Conservation (phyloP, 2,113 vertebrate genomes). For the Oncorhynchus keta region DNA sequence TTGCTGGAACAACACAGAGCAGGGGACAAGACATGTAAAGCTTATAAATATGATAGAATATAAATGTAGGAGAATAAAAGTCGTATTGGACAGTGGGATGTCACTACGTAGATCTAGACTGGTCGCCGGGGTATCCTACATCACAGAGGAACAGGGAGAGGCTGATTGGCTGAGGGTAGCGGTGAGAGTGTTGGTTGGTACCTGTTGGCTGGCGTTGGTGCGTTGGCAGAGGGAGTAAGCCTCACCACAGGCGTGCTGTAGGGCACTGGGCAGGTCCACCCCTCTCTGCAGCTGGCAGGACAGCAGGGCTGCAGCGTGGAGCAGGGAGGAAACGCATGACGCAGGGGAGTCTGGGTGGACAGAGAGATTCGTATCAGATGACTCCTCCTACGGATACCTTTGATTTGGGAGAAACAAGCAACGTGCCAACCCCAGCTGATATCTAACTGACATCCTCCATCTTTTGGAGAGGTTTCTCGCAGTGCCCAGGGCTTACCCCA, state of each 20-base stretch:
- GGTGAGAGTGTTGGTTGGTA: constrained; percentile 49
- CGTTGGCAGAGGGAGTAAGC: constrained; percentile 84
- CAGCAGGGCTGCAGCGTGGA: constrained; percentile 81
- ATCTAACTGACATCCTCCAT: neutral
- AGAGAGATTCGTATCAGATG: neutral
- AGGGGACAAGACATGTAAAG: too few relatives aligned
- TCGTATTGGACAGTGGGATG: too few relatives aligned
- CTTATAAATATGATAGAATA: too few relatives aligned
- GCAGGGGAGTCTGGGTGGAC: constrained; percentile 78
- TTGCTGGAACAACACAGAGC: constrained; percentile 65
- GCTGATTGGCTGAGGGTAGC: neutral
- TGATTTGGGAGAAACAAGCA: neutral
- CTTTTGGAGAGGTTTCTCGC: too few relatives aligned
- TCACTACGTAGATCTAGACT: neutral
- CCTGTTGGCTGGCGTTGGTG: constrained; percentile 79
- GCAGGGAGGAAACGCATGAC: constrained; percentile 81
- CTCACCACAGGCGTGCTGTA: constrained; percentile 85
- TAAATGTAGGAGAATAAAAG: too few relatives aligned
- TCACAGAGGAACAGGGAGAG: neutral
- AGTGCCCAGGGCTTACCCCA: constrained; percentile 74
- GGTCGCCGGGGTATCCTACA: neutral
- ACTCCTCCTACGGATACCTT: too few relatives aligned
- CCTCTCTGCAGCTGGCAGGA: constrained; percentile 88
- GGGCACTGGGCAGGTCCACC: constrained; percentile 80
- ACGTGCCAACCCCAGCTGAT: too few relatives aligned